Percentiles rank a stretch among this genome's conserved stretches.
Evolutionary conservation across 2,797 vertebrate genomes (phyloP).

Genomic region (Leuciscus waleckii): DNA sequence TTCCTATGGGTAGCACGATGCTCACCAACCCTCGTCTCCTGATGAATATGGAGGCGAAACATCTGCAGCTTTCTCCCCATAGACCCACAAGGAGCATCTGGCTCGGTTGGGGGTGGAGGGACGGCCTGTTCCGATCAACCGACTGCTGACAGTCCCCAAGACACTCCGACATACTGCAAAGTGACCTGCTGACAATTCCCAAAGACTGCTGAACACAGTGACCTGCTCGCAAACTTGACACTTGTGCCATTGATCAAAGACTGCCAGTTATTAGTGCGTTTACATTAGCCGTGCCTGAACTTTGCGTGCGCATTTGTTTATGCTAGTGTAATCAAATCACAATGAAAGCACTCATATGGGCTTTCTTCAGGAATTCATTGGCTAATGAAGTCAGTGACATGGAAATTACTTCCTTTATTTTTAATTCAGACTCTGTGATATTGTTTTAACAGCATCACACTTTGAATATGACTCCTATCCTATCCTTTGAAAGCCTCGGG

Average conservation of each 20-base stretch:
- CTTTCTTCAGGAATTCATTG: neutral
- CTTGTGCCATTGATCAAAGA: constrained; percentile 53
- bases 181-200: constrained; percentile 41
- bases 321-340: neutral
- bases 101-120: constrained; percentile 1
- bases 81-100: constrained; percentile 42
- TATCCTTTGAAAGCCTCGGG: neutral
- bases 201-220: neutral
- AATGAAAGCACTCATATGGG: neutral
- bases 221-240: constrained; percentile 14
- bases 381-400: constrained; percentile 7
- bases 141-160: constrained; percentile 29
- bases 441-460: constrained; percentile 16
- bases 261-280: constrained; percentile 47
- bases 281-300: neutral
- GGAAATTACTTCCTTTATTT: neutral
- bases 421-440: neutral
- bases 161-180: constrained; percentile 11
- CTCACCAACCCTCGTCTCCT: constrained; percentile 5
- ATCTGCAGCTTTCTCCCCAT: constrained; percentile 45
- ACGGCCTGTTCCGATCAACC: neutral
- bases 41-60: constrained; percentile 48
- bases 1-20: constrained; percentile 15
- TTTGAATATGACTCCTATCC: neutral
- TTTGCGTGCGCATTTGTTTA: neutral